Evolutionary conservation across 2,113 vertebrate genomes (phyloP).

Genomic region (Pluvialis apricaria): DNA sequence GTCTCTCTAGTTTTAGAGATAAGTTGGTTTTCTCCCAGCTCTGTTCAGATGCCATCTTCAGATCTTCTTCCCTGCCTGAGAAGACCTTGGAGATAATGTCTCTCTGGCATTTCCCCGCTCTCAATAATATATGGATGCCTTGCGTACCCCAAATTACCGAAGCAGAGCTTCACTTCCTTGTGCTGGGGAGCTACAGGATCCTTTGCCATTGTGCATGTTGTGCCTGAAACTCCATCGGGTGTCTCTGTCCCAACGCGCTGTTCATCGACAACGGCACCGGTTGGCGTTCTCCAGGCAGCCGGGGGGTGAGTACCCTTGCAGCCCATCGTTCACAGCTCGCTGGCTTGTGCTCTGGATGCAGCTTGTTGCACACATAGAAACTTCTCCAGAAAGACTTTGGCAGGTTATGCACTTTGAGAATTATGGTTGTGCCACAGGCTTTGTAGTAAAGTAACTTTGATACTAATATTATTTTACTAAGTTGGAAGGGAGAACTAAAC

Average conservation of each 20-base stretch:
- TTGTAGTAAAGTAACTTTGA: neutral
- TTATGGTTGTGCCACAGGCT: neutral
- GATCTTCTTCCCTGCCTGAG: neutral
- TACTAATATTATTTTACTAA: neutral
- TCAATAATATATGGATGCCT: accelerated
- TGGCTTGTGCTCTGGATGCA: neutral
- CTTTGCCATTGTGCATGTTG: neutral
- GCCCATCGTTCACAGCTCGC: accelerated
- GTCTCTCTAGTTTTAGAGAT: neutral
- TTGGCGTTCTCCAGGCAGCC: neutral
- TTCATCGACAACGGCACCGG: accelerated
- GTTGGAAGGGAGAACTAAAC: neutral
- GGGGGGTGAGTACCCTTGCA: neutral
- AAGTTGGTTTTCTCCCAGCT: neutral
- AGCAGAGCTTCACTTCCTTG: neutral
- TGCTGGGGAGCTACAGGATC: neutral
- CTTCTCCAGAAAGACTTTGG: neutral
- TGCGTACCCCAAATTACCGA: accelerated
- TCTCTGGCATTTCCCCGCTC: neutral
- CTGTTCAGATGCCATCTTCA: neutral
- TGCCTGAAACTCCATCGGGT: neutral
- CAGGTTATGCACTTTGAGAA: neutral
- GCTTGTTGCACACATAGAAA: neutral
- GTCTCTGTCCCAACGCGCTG: accelerated
- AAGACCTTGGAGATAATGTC: neutral